These are phyloP conservation scores for Drosophila kanapiae DNA, from an alignment of 1,140 invertebrate genomes.

Conservation along the genomic window DNA sequence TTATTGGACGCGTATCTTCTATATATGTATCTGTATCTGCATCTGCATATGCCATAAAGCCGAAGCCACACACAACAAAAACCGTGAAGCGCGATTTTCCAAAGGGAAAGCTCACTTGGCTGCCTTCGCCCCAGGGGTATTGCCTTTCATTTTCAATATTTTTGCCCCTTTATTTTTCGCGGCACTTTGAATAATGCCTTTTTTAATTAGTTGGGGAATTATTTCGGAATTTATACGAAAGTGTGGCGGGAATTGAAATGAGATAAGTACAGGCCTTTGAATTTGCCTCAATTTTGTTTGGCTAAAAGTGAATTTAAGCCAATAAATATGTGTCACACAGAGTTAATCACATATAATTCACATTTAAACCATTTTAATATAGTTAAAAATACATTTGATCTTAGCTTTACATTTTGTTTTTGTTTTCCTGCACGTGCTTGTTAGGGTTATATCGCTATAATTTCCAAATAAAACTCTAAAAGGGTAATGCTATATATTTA, in stretches of 20 bases:
- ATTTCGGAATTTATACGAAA: slow-evolving; percentile 21
- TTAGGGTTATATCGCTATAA: too few species aligned
- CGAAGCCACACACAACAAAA: slow-evolving; percentile 17
- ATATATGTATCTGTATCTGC: slow-evolving; percentile 1
- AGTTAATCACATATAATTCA: background rate
- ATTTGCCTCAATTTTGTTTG: background rate
- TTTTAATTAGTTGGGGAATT: slow-evolving; percentile 46
- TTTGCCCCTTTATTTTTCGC: slow-evolving; percentile 9
- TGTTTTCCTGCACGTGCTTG: too few species aligned
- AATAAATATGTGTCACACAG: background rate
- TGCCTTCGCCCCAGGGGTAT: slow-evolving; percentile 1
- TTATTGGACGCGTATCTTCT: slow-evolving; percentile 40
- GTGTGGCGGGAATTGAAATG: slow-evolving; percentile 13
- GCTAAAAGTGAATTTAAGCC: background rate
- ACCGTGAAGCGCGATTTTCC: slow-evolving; percentile 17
- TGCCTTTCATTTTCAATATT: slow-evolving; percentile 29
- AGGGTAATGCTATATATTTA: too few species aligned
- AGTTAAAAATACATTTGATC: too few species aligned
- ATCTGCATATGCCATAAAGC: slow-evolving; percentile 25
- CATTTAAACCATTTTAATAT: background rate
- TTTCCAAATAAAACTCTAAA: too few species aligned
- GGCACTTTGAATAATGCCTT: slow-evolving; percentile 40
- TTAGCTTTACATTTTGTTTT: too few species aligned
- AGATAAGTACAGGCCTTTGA: background rate
- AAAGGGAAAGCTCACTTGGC: slow-evolving; percentile 42